Conservation (phyloP, 2,888 invertebrate species). For the Lycia hirtaria region DNA sequence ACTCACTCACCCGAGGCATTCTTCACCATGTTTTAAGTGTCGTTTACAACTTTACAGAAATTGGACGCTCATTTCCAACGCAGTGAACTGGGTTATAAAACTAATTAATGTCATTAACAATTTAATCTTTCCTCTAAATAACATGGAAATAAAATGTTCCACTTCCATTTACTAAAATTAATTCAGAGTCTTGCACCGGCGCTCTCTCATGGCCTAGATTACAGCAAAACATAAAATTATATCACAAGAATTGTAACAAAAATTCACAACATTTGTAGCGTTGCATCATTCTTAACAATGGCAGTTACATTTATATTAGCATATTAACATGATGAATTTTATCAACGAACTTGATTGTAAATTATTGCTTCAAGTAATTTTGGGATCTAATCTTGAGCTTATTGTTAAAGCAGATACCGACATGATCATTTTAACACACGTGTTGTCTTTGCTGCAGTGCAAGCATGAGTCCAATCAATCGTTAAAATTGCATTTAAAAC, state of each 20-base stretch:
- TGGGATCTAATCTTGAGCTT: conserved; percentile 5
- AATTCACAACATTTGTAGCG: conserved; percentile 39
- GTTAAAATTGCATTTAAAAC: too few species aligned
- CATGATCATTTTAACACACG: not conserved
- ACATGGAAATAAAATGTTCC: conserved; percentile 16
- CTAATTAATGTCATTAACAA: conserved; percentile 25
- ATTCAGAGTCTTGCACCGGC: conserved; percentile 39
- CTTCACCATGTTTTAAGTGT: conserved; percentile 4
- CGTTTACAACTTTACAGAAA: conserved; percentile 7
- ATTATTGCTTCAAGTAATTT: conserved; percentile 6
- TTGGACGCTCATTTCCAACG: conserved; percentile 13
- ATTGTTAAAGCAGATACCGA: conserved; percentile 2
- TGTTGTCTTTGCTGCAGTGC: not conserved
- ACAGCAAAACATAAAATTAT: conserved; percentile 43
- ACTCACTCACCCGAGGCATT: too few species aligned
- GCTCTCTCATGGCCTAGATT: conserved; percentile 46
- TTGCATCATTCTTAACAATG: conserved; percentile 46
- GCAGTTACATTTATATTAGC: conserved; percentile 23
- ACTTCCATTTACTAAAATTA: conserved; percentile 32
- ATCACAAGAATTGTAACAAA: conserved; percentile 43
- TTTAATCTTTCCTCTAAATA: conserved; percentile 20
- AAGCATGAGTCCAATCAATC: too few species aligned
- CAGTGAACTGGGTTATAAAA: conserved; percentile 18
- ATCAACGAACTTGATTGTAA: conserved; percentile 12
- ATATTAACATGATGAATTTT: conserved; percentile 23